phyloP scores from a whole-genome alignment of 1,140 invertebrate genomes.

The Cepaea nemoralis region DNA sequence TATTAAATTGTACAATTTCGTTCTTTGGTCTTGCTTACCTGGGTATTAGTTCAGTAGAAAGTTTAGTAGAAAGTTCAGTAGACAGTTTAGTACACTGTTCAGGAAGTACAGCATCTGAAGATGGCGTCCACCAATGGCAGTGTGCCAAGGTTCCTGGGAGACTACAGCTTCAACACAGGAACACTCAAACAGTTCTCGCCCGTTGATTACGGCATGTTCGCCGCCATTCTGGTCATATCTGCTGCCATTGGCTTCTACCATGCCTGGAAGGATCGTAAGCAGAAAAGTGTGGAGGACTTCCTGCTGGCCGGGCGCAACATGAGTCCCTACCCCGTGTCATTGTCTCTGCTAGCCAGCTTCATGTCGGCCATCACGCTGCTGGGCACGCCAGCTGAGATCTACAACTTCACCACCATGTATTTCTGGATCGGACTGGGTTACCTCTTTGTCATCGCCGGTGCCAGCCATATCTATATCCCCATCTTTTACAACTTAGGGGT shows the following conservation, averaged over 20 bases:
- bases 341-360: slow-evolving; percentile 79
- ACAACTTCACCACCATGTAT: slow-evolving; percentile 67
- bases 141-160: slow-evolving; percentile 26
- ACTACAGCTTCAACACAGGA: slow-evolving; percentile 52
- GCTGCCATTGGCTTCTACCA: slow-evolving; percentile 85
- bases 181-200: slow-evolving; percentile 49
- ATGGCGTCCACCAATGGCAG: not conserved
- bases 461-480: slow-evolving; percentile 87
- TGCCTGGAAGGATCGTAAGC: slow-evolving; percentile 85
- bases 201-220: slow-evolving; percentile 64
- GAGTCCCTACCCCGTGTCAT: slow-evolving; percentile 74
- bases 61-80: too few species aligned
- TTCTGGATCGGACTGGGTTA: slow-evolving; percentile 62
- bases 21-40: too few species aligned
- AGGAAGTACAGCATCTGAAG: not conserved
- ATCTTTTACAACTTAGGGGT: slow-evolving; percentile 89
- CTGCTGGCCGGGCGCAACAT: slow-evolving; percentile 84
- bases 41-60: too few species aligned
- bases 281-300: slow-evolving; percentile 87
- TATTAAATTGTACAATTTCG: too few species aligned
- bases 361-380: slow-evolving; percentile 95
- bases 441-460: slow-evolving; percentile 83
- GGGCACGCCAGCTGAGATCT: slow-evolving; percentile 75
- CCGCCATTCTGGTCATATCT: slow-evolving; percentile 56
- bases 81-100: too few species aligned